These are phyloP conservation scores for Cyphomyrus plagiostoma DNA, from an alignment of 2,113 vertebrate genomes.

Conservation along the genomic window DNA sequence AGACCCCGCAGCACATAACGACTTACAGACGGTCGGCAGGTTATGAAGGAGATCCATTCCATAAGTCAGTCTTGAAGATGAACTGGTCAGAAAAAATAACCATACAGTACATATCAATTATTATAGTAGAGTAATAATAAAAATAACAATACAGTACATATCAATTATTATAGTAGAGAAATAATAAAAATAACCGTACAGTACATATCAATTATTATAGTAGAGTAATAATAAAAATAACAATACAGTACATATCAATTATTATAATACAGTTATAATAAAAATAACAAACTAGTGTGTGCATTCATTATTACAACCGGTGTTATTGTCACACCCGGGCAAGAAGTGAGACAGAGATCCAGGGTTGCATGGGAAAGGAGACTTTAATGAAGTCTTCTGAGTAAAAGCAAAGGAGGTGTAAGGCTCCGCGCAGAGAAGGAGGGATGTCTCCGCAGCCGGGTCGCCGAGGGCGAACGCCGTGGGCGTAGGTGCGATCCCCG, in stretches of 20 bases:
- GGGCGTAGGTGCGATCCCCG: too few relatives aligned
- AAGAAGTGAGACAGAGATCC: too few relatives aligned
- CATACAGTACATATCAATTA: neutral
- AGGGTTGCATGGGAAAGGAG: too few relatives aligned
- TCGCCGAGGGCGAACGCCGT: too few relatives aligned
- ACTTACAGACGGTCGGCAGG: neutral
- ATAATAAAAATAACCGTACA: neutral
- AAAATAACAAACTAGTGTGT: neutral
- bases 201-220: neutral
- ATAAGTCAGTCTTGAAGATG: neutral
- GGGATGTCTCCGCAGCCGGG: too few relatives aligned
- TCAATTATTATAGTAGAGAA: neutral
- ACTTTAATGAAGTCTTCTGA: too few relatives aligned
- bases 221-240: neutral
- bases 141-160: neutral
- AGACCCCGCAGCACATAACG: neutral
- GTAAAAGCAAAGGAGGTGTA: too few relatives aligned
- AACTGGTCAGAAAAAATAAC: neutral
- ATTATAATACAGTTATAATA: neutral
- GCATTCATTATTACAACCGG: neutral
- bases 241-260: neutral
- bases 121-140: neutral
- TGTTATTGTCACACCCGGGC: neutral
- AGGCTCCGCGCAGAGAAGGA: too few relatives aligned
- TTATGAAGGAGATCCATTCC: neutral